These are phyloP conservation scores for Autographa gamma DNA, from an alignment of 2,888 invertebrate species.

Conservation along the genomic window DNA sequence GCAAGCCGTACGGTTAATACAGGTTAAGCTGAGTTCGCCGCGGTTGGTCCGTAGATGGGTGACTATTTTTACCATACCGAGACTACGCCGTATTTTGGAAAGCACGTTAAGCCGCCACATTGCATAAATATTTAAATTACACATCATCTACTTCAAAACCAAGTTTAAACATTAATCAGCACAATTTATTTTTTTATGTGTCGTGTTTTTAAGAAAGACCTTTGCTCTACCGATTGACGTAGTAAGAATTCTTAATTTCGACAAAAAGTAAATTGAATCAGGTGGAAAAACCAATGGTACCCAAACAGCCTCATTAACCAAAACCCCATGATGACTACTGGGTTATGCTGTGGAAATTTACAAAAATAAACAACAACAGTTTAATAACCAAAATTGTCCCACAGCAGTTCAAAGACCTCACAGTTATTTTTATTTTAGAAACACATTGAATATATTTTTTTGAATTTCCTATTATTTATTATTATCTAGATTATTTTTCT, in stretches of 20 bases:
- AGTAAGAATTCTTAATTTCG: neutral
- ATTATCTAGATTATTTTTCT: too few relatives aligned
- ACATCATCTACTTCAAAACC: too few relatives aligned
- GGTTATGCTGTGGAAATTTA: neutral
- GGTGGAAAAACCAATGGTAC: neutral
- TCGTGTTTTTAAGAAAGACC: neutral
- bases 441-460: neutral
- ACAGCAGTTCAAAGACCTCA: neutral
- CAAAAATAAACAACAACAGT: neutral
- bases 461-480: too few relatives aligned
- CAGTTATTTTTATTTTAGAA: neutral
- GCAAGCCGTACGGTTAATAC: too few relatives aligned
- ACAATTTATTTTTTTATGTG: too few relatives aligned
- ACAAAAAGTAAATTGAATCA: neutral
- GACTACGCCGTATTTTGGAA: too few relatives aligned
- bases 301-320: neutral
- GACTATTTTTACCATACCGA: too few relatives aligned
- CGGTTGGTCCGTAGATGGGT: too few relatives aligned
- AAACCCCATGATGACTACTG: neutral
- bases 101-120: too few relatives aligned
- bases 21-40: too few relatives aligned
- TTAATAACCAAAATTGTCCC: neutral
- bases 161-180: too few relatives aligned
- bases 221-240: neutral
- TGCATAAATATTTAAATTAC: too few relatives aligned